Percentiles rank a stretch among this genome's conserved stretches.
These are phyloP conservation scores for Isurus oxyrinchus DNA, from an alignment of 2,113 vertebrate species.

Conservation along the genomic window DNA sequence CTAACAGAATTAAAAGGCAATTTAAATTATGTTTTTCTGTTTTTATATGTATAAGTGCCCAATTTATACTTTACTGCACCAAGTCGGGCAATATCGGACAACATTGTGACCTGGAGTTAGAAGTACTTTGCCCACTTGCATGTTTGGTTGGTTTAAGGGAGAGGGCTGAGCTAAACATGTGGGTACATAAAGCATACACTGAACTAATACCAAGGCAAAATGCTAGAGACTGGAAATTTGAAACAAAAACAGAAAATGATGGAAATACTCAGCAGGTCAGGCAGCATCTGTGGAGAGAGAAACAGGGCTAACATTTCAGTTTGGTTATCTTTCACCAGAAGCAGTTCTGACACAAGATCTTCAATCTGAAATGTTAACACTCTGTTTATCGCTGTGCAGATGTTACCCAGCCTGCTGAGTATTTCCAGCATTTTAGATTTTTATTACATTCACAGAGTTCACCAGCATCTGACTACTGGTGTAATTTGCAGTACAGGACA, in stretches of 20 bases:
- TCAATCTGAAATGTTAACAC: not conserved
- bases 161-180: not conserved
- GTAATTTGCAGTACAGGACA: not conserved
- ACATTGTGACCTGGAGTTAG: not conserved
- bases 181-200: not conserved
- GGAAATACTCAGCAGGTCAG: not conserved
- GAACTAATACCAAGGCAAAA: not conserved
- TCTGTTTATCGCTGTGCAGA: not conserved
- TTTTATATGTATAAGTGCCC: not conserved
- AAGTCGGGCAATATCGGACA: not conserved
- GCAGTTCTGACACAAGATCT: not conserved
- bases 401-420: not conserved
- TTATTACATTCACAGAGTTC: not conserved
- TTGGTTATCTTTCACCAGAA: not conserved
- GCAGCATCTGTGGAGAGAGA: not conserved
- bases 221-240: not conserved
- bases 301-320: not conserved
- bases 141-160: not conserved
- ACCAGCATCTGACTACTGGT: not conserved
- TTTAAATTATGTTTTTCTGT: not conserved
- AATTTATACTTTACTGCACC: not conserved
- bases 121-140: not conserved
- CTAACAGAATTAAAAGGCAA: too few relatives aligned
- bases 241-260: not conserved
- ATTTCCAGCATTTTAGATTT: not conserved